A percentile compares a stretch with the other conserved stretches of the same genome.
phyloP scores from a whole-genome alignment of 2,797 vertebrate genomes.

The Moxostoma hubbsi region DNA sequence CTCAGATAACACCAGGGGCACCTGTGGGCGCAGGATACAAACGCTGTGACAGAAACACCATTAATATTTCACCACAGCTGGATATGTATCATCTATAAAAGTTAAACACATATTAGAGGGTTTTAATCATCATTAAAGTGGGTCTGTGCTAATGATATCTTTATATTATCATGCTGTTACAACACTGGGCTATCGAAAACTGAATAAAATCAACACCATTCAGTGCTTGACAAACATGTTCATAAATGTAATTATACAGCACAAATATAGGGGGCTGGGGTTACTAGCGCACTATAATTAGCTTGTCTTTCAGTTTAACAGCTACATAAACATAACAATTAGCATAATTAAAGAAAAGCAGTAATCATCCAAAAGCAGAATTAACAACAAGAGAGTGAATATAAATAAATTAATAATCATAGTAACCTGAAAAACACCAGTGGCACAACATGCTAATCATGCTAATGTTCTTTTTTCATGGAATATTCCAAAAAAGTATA shows the following conservation, averaged over 20 bases:
- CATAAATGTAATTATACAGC: constrained; percentile 30
- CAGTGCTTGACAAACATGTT: constrained; percentile 4
- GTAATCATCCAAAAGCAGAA: constrained; percentile 5
- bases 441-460: too few species aligned
- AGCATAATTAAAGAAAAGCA: constrained; percentile 17
- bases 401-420: not conserved
- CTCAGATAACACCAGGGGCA: not conserved
- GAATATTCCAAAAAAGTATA: too few species aligned
- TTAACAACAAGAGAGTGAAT: not conserved
- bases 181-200: not conserved
- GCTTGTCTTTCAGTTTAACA: constrained; percentile 30
- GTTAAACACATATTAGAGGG: not conserved
- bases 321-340: constrained; percentile 33
- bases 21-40: not conserved
- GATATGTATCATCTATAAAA: not conserved
- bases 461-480: too few species aligned
- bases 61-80: not conserved
- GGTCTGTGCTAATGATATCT: not conserved
- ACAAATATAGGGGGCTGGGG: constrained; percentile 13
- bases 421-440: not conserved
- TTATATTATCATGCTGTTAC: not conserved
- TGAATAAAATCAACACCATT: not conserved
- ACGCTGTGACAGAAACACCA: constrained; percentile 7
- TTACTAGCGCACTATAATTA: constrained; percentile 23
- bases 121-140: not conserved